phyloP scores from a whole-genome alignment of 2,113 vertebrate genomes.

The Erpornis zantholeuca region DNA sequence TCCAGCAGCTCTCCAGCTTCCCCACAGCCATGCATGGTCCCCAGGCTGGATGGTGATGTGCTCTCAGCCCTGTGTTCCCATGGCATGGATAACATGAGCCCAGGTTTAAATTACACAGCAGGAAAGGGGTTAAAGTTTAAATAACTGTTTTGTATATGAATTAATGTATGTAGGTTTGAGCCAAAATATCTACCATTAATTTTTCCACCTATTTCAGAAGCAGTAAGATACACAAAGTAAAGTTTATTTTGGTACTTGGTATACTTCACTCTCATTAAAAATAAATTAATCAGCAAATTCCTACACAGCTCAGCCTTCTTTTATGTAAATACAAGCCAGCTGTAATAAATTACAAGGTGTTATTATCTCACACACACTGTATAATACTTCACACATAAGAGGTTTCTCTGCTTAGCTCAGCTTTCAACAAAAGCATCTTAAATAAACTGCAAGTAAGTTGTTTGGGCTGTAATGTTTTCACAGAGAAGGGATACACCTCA shows the following conservation, averaged over 20 bases:
- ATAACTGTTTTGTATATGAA: slow-evolving; percentile 77
- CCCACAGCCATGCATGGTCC: rapidly evolving
- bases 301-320: slow-evolving; percentile 78
- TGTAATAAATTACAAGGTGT: slow-evolving; percentile 83
- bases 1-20: neutral
- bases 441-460: slow-evolving; percentile 80
- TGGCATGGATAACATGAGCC: neutral
- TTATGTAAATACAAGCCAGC: slow-evolving; percentile 82
- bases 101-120: slow-evolving; percentile 50
- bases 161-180: slow-evolving; percentile 74
- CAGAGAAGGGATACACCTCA: slow-evolving; percentile 79
- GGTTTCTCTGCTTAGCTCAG: slow-evolving; percentile 77
- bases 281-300: slow-evolving; percentile 88
- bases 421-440: slow-evolving; percentile 82
- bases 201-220: slow-evolving; percentile 83
- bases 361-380: slow-evolving; percentile 77
- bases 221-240: slow-evolving; percentile 81
- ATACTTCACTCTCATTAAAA: slow-evolving; percentile 85
- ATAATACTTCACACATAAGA: slow-evolving; percentile 77
- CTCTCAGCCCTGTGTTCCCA: neutral
- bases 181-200: slow-evolving; percentile 82
- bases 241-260: slow-evolving; percentile 82
- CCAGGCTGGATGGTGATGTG: neutral
- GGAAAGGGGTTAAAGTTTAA: slow-evolving; percentile 75
- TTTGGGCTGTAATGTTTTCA: slow-evolving; percentile 82